Evolutionary conservation across 1,140 invertebrate species (phyloP).

Genomic region (Ericerus pela): DNA sequence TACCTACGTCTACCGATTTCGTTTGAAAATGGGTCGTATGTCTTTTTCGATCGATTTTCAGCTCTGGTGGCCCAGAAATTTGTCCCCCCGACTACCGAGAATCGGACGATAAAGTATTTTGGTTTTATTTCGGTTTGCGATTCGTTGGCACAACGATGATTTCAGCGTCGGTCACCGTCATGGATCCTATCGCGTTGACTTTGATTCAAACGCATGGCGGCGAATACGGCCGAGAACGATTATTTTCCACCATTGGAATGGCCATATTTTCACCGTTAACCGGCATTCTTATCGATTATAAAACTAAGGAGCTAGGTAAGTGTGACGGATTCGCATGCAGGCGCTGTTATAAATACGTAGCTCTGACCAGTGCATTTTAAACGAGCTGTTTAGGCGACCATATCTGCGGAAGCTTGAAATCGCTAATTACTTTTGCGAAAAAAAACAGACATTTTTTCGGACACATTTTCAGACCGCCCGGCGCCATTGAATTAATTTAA

Average conservation of each 20-base stretch:
- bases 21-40: too few species aligned
- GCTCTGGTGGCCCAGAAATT: conserved; percentile 47
- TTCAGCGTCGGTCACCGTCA: conserved; percentile 56
- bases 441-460: not conserved
- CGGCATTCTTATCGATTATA: conserved; percentile 56
- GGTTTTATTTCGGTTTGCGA: conserved; percentile 57
- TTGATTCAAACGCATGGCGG: conserved; percentile 65
- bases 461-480: not conserved
- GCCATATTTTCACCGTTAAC: conserved; percentile 65
- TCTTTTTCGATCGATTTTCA: too few species aligned
- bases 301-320: conserved; percentile 35
- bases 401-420: not conserved
- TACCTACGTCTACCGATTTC: too few species aligned
- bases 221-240: conserved; percentile 59
- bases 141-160: conserved; percentile 59
- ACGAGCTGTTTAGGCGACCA: too few species aligned
- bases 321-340: conserved; percentile 30
- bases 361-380: too few species aligned
- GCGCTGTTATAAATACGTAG: too few species aligned
- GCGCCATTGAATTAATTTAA: not conserved
- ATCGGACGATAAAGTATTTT: conserved; percentile 55
- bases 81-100: conserved; percentile 58
- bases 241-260: conserved; percentile 64
- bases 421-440: not conserved
- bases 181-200: conserved; percentile 65